Base-by-base conservation (phyloP, 2,888 invertebrate species). In the Blomia tropicalis region DNA sequence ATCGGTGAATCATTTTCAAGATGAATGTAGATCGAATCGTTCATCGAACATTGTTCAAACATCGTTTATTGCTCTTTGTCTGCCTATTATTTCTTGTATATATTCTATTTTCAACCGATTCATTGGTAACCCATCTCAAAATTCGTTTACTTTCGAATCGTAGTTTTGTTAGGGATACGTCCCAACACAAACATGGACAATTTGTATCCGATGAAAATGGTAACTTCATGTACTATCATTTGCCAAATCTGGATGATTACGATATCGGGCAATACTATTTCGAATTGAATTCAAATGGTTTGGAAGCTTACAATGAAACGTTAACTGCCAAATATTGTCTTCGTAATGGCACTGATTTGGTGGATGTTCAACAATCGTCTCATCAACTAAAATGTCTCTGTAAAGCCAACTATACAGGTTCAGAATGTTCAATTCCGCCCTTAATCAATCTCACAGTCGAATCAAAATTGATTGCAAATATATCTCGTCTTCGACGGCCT, bases 391-490 rank as follows among this genome's bases (percentile, higher is more conserved):
- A 2, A 29, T 62, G 62, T 43, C 17, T 62, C 2, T 61, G 61
- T 22, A 23, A 56, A 27, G 14, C 25, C 17, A 19, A 56, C 7
- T 62, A 56, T 58, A 19, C 22, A n/a, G 62, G 62, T 27, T 3
- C n/a, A 14, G 56, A 62, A 36, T 62, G 62, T 58, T 30, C 56
- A 25, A 25, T 62, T 22, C 62, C 62, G 27, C n/a, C 41, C 4
- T n/a, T 58, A 1, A 31, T 51, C 4, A 11, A 31, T 23, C 3
- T 29, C 5, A 22, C 44, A 7, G 19, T 53, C 1, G 1, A 29
- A 5, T 11, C 56, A 4, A 22, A n/a, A 7, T 51, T 23, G 3
- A n/a, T 17, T 4, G 1, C 22, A 25, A 22, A 41, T 23, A 43
- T 62, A 11, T 5, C 17, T 31, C 29, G 56, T 17, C 41, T 62